A percentile compares a stretch with the other conserved stretches of the same genome.
Evolutionary conservation across 2,797 vertebrate species (phyloP).

Genomic region (Chaunax sp.): DNA sequence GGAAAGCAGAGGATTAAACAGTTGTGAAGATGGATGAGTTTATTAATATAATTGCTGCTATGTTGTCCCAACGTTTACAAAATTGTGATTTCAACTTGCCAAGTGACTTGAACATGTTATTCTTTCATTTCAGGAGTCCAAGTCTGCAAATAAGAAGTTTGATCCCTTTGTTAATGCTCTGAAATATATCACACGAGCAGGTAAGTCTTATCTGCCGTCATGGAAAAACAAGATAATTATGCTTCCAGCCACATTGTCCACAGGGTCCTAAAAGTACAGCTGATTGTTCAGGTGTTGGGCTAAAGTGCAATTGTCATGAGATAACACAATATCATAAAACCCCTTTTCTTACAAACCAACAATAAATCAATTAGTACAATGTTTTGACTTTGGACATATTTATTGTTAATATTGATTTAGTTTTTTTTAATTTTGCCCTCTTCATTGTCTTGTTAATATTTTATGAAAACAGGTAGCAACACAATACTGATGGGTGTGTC

Average conservation of each 20-base stretch:
- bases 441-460: slow-evolving; percentile 29
- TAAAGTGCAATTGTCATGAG: slow-evolving; percentile 36
- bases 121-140: slow-evolving; percentile 63
- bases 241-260: neutral
- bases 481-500: slow-evolving; percentile 49
- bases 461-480: slow-evolving; percentile 44
- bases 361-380: slow-evolving; percentile 3
- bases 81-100: neutral
- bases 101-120: neutral
- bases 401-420: neutral
- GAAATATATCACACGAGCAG: slow-evolving; percentile 38
- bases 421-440: neutral
- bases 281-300: neutral
- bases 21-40: too few relatives aligned
- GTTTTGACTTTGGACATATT: slow-evolving; percentile 2
- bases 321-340: slow-evolving; percentile 36
- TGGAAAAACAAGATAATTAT: neutral
- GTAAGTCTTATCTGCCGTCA: slow-evolving; percentile 50
- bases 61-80: neutral
- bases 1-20: too few relatives aligned
- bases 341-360: neutral
- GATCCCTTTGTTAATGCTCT: slow-evolving; percentile 63
- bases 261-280: neutral
- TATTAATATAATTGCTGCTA: too few relatives aligned
- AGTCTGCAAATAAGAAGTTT: slow-evolving; percentile 65